Base-by-base conservation (phyloP, 2,888 invertebrate genomes). In the Hartigia nigra region DNA sequence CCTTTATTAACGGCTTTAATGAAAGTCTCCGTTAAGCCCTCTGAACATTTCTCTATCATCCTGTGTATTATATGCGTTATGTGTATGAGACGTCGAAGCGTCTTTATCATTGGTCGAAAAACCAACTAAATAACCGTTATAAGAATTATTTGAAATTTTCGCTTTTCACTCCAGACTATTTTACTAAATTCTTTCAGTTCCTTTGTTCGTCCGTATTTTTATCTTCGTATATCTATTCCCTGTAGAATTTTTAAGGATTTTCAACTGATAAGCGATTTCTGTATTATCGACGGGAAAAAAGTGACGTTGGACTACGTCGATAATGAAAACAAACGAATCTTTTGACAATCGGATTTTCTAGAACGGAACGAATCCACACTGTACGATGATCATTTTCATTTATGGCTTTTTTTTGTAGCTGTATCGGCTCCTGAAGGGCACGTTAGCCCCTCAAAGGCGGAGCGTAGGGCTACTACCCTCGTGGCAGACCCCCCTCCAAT, bases 331-430 rank as follows among this genome's bases (percentile, higher is more conserved):
- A 34, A 70, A 69, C 79, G 75, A 76, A 74, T 79, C 69, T 75
- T 32, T 74, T 80, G 79, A n/a, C 86, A 86, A 88, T 88, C 87
- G 81, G 87, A 88, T 89, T 86, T 80, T 82, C 81, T 78, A 83
- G 78, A 74, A 74, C 79, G 75, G 82, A 83, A 83, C 82, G 80
- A 78, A 83, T 78, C 82, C 76, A 77, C 81, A 80, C 74, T 70
- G 77, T 81, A 32, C 78, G 79, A 79, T 81, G 82, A 87, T 88
- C 84, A 84, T 87, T 87, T 84, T 86, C 85, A 86, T 86, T 88
- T 86, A 85, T 84, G 83, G 77, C 77, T 80, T 83, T 81, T 84
- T 77, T 77, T 79, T 78, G 76, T 77, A 23, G 74, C 69, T 83
- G 81, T 82, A 77, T 83, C 81, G 82, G 80, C 77, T 83, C 78